Percentiles rank a stretch among this genome's conserved stretches.
These are phyloP conservation scores for Dipus sagitta DNA, from an alignment of 2,797 vertebrate genomes.

Conservation along the genomic window DNA sequence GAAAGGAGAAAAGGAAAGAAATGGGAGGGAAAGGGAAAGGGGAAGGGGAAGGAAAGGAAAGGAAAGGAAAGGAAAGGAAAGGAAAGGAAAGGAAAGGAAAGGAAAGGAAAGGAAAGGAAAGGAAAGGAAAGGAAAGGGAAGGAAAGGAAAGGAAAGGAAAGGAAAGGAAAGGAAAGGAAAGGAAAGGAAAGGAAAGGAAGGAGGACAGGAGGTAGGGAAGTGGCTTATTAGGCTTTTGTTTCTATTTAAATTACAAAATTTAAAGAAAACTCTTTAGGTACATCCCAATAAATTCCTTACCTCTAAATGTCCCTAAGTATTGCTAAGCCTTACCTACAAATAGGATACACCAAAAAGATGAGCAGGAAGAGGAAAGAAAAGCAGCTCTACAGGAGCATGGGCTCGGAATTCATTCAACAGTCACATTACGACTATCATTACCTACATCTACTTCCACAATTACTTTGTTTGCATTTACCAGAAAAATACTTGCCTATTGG, in stretches of 20 bases:
- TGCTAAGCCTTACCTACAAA: constrained; percentile 12
- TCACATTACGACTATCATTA: neutral
- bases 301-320: neutral
- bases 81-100: too few species aligned
- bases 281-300: neutral
- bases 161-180: too few species aligned
- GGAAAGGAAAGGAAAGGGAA: too few species aligned
- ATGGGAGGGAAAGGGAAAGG: too few species aligned
- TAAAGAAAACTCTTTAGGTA: neutral
- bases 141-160: too few species aligned
- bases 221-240: neutral
- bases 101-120: too few species aligned
- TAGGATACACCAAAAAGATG: neutral
- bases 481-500: constrained; percentile 89
- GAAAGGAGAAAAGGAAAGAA: too few species aligned
- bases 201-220: neutral
- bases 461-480: neutral
- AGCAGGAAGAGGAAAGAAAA: neutral
- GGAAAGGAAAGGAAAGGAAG: too few species aligned
- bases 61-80: too few species aligned
- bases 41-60: too few species aligned
- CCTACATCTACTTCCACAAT: neutral
- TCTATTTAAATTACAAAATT: constrained; percentile 27
- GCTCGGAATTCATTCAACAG: neutral
- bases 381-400: neutral